phyloP scores from a whole-genome alignment of 2,888 invertebrate species.

The Diarsia dahlii region DNA sequence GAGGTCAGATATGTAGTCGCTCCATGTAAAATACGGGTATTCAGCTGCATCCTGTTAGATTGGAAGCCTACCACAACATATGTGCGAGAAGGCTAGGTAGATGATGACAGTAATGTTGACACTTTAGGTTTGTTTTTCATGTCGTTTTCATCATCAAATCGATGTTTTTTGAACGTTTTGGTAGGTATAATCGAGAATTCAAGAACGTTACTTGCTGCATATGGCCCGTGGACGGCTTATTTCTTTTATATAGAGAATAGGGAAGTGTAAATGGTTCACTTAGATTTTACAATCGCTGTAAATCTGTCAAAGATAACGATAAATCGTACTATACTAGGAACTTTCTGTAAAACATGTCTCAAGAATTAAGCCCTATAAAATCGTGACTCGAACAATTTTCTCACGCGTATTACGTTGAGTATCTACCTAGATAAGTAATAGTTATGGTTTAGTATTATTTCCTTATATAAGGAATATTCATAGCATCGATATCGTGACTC shows the following conservation, averaged over 20 bases:
- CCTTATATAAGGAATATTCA: slow-evolving; percentile 54
- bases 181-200: not conserved
- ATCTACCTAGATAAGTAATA: slow-evolving; percentile 52
- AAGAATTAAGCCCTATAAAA: slow-evolving; percentile 42
- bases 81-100: too few relatives aligned
- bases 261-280: not conserved
- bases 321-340: slow-evolving; percentile 2
- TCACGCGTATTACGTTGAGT: slow-evolving; percentile 57
- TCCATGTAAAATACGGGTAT: too few relatives aligned
- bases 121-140: not conserved
- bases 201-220: not conserved
- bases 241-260: not conserved
- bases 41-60: too few relatives aligned
- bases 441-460: slow-evolving; percentile 61
- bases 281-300: not conserved
- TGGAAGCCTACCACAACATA: too few relatives aligned
- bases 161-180: not conserved
- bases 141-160: not conserved
- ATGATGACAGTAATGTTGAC: too few relatives aligned
- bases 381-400: slow-evolving; percentile 43
- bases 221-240: not conserved
- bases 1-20: too few relatives aligned
- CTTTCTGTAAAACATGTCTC: slow-evolving; percentile 16
- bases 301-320: not conserved
- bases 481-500: slow-evolving; percentile 63